Evolutionary conservation across 1,140 invertebrate species (phyloP).

Genomic region (Drosophila mauritiana): DNA sequence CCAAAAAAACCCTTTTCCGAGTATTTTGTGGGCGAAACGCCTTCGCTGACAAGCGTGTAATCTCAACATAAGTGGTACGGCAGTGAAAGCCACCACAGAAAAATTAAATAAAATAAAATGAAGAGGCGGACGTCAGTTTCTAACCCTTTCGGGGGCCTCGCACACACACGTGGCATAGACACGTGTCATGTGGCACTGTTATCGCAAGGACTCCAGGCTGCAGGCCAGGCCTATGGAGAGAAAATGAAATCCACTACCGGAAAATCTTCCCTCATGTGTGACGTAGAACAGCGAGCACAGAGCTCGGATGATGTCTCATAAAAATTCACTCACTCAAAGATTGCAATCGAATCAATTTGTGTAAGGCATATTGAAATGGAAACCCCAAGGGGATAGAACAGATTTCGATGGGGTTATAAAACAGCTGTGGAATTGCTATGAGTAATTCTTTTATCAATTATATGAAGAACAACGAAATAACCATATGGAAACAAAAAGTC

Average conservation of each 20-base stretch:
- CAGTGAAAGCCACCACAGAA: conserved; percentile 25
- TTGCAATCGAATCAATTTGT: conserved; percentile 39
- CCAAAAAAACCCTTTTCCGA: conserved; percentile 11
- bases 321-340: conserved; percentile 67
- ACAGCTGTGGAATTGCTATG: background rate
- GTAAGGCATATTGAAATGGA: conserved; percentile 17
- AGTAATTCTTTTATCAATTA: background rate
- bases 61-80: conserved; percentile 61
- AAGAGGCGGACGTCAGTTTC: conserved; percentile 7
- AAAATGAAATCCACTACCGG: background rate
- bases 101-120: conserved; percentile 27
- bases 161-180: conserved; percentile 61
- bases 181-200: conserved; percentile 61
- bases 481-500: background rate
- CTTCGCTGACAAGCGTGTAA: conserved; percentile 74
- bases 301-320: conserved; percentile 63
- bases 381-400: background rate
- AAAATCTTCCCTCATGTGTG: conserved; percentile 28
- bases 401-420: conserved; percentile 1
- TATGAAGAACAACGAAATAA: too few relatives aligned
- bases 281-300: conserved; percentile 18
- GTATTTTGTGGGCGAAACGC: conserved; percentile 25
- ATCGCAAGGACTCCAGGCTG: conserved; percentile 55
- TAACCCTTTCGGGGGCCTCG: conserved; percentile 26
- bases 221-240: conserved; percentile 4